These are phyloP conservation scores for Tinea trinotella DNA, from an alignment of 2,888 invertebrate species.

Conservation along the genomic window DNA sequence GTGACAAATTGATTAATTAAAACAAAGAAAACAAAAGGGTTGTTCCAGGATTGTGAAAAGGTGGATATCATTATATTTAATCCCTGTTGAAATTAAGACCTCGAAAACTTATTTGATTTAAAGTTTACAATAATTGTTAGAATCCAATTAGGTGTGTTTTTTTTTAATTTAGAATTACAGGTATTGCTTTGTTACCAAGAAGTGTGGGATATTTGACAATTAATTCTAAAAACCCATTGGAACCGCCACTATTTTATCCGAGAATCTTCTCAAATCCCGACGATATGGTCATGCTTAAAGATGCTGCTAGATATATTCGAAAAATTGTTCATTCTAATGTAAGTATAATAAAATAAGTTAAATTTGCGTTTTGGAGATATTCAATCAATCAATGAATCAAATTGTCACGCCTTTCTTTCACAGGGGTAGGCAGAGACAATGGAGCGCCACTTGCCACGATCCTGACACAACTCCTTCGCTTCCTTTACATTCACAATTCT, in stretches of 20 bases:
- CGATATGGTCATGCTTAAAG: conserved; percentile 42
- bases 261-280: conserved; percentile 42
- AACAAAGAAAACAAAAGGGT: too few relatives aligned
- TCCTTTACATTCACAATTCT: too few relatives aligned
- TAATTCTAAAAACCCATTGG: conserved; percentile 39
- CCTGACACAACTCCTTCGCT: too few relatives aligned
- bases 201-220: conserved; percentile 43
- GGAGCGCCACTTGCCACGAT: too few relatives aligned
- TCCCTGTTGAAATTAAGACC: neutral
- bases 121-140: too few relatives aligned
- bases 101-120: too few relatives aligned
- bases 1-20: too few relatives aligned
- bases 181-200: conserved; percentile 38
- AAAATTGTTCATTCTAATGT: conserved; percentile 38
- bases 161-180: conserved; percentile 36
- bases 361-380: neutral
- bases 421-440: too few relatives aligned
- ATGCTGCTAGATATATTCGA: conserved; percentile 34
- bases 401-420: too few relatives aligned
- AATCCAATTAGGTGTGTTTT: neutral
- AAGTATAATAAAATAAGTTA: conserved; percentile 23
- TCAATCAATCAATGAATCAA: too few relatives aligned
- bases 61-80: too few relatives aligned
- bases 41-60: too few relatives aligned
- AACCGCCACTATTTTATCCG: conserved; percentile 38